These are phyloP conservation scores for Hydrophis major DNA, from an alignment of 2,797 vertebrate genomes.

Conservation along the genomic window DNA sequence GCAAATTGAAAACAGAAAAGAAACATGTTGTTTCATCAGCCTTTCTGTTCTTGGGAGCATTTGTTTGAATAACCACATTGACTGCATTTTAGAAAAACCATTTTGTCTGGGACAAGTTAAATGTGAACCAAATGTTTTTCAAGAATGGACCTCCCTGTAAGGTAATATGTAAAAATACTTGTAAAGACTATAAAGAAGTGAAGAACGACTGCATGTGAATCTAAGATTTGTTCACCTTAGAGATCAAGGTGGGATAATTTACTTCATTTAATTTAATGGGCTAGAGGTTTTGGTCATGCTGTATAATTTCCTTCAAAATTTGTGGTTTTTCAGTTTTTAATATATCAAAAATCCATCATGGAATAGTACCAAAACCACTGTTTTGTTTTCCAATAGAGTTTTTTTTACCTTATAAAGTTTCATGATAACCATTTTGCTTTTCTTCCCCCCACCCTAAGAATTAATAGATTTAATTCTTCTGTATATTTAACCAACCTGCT, in stretches of 20 bases:
- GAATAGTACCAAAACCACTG: slow-evolving; percentile 7
- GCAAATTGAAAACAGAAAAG: neutral
- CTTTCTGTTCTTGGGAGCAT: slow-evolving; percentile 21
- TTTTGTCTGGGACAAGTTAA: slow-evolving; percentile 38
- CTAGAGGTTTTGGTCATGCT: neutral
- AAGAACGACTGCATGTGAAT: slow-evolving; percentile 13
- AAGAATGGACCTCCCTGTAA: slow-evolving; percentile 20
- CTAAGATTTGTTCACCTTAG: slow-evolving; percentile 41
- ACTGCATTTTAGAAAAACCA: slow-evolving; percentile 37
- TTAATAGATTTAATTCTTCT: slow-evolving; percentile 49
- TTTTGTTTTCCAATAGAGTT: slow-evolving; percentile 34
- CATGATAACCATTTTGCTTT: slow-evolving; percentile 44
- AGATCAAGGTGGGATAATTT: slow-evolving; percentile 8
- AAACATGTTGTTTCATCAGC: slow-evolving; percentile 15
- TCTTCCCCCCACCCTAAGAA: slow-evolving; percentile 21
- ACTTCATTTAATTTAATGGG: neutral
- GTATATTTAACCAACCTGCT: slow-evolving; percentile 25
- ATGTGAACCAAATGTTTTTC: slow-evolving; percentile 35
- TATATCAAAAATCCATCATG: slow-evolving; percentile 40
- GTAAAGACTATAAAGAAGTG: slow-evolving; percentile 1
- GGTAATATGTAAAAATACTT: slow-evolving; percentile 20
- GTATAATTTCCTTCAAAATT: slow-evolving; percentile 45
- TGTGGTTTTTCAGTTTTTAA: slow-evolving; percentile 40
- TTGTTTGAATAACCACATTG: neutral
- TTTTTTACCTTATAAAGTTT: slow-evolving; percentile 47